phyloP scores from a whole-genome alignment of 2,113 vertebrate species.

The Paralichthys olivaceus region DNA sequence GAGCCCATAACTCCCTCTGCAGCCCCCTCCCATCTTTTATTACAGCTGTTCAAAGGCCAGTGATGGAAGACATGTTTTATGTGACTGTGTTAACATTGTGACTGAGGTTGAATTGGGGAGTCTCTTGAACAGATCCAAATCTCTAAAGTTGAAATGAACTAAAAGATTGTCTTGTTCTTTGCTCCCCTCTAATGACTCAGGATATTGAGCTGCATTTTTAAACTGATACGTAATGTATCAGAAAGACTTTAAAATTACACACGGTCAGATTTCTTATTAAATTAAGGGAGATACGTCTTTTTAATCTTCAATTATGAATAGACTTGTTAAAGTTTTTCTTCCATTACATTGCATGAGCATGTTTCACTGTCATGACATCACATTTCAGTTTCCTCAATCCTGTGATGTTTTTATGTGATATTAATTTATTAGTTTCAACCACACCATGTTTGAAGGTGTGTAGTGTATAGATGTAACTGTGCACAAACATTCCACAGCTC shows the following conservation, averaged over 20 bases:
- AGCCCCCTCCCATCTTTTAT: constrained; percentile 1
- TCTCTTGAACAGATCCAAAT: background rate
- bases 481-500: constrained; percentile 23
- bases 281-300: background rate
- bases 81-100: background rate
- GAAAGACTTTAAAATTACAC: background rate
- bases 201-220: constrained; percentile 6
- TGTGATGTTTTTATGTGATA: background rate
- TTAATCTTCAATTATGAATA: background rate
- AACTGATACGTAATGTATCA: background rate
- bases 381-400: too few species aligned
- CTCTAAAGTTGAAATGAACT: background rate
- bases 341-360: background rate
- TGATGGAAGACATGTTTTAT: background rate
- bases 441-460: background rate
- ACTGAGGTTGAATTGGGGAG: background rate
- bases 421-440: background rate
- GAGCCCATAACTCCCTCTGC: background rate
- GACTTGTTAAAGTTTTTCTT: background rate
- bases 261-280: background rate
- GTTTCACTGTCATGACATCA: too few species aligned
- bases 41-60: constrained; percentile 10
- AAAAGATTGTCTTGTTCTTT: background rate
- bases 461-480: constrained; percentile 8
- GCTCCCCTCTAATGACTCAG: background rate